Percentiles rank a stretch among this genome's conserved stretches.
Evolutionary conservation across 1,140 invertebrate genomes (phyloP).

Genomic region (Sarcophaga peregrina): DNA sequence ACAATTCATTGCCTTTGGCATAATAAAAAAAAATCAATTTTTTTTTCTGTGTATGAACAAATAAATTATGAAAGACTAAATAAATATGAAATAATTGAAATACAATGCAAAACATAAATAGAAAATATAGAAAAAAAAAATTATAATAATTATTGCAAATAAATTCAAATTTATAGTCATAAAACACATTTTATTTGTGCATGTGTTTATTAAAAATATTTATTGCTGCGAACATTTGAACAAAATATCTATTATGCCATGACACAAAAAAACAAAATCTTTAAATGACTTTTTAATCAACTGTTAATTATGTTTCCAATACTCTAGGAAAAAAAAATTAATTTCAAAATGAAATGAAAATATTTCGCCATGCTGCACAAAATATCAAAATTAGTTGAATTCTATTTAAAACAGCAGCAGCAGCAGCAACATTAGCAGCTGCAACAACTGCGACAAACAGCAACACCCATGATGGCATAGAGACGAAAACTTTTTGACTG

Average conservation of each 20-base stretch:
- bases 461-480: too few species aligned
- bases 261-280: not conserved
- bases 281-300: constrained; percentile 13
- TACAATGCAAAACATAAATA: not conserved
- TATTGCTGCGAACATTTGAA: not conserved
- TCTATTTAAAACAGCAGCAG: not conserved
- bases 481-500: not conserved
- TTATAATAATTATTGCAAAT: not conserved
- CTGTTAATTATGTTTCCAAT: constrained; percentile 12
- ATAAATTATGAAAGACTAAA: too few species aligned
- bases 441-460: too few species aligned
- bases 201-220: constrained; percentile 1
- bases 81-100: too few species aligned
- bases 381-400: constrained; percentile 19
- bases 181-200: not conserved
- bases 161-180: not conserved
- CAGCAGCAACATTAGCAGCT: not conserved
- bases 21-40: too few species aligned
- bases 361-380: not conserved
- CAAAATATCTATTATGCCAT: too few species aligned
- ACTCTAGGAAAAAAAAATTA: not conserved
- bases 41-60: too few species aligned
- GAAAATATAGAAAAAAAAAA: not conserved
- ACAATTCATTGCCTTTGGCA: too few species aligned
- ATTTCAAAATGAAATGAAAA: not conserved